Evolutionary conservation across 1,140 invertebrate species (phyloP).

Genomic region (Formica exsecta): DNA sequence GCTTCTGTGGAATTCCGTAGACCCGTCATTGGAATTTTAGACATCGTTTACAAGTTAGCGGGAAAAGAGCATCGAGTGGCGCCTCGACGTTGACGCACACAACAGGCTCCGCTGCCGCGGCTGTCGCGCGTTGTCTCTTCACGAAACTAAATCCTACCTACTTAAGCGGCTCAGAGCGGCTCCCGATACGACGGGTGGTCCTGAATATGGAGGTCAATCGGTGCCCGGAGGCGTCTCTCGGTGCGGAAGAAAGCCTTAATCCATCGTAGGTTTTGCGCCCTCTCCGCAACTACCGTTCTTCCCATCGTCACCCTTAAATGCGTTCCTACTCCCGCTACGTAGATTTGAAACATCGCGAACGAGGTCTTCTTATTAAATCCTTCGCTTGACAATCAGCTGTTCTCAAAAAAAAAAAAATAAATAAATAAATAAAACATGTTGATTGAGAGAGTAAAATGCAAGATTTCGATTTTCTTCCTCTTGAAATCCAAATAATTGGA

Average conservation of each 20-base stretch:
- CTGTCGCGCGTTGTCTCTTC: constrained; percentile 50
- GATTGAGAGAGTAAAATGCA: not conserved
- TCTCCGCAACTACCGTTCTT: constrained; percentile 37
- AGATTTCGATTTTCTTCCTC: not conserved
- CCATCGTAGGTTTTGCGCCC: constrained; percentile 71
- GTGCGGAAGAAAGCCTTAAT: constrained; percentile 79
- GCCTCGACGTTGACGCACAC: constrained; percentile 47
- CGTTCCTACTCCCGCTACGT: not conserved
- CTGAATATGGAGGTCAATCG: constrained; percentile 81
- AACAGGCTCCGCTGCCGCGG: constrained; percentile 17
- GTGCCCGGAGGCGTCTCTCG: constrained; percentile 69
- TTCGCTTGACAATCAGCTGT: not conserved
- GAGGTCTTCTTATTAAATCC: not conserved
- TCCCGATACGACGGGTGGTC: constrained; percentile 72
- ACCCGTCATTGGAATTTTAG: constrained; percentile 23
- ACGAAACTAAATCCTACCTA: constrained; percentile 75
- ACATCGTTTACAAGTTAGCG: constrained; percentile 10
- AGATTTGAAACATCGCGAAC: constrained; percentile 31
- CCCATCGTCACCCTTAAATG: not conserved
- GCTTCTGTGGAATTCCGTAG: constrained; percentile 30
- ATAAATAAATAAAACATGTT: not conserved
- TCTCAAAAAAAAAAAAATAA: not conserved
- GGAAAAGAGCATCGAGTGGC: constrained; percentile 69
- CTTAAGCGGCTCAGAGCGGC: constrained; percentile 77
- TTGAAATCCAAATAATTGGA: too few species aligned